Percentiles rank a stretch among this genome's conserved stretches.
These are phyloP conservation scores for Pammene aurita DNA, from an alignment of 2,888 invertebrate species.

Conservation along the genomic window DNA sequence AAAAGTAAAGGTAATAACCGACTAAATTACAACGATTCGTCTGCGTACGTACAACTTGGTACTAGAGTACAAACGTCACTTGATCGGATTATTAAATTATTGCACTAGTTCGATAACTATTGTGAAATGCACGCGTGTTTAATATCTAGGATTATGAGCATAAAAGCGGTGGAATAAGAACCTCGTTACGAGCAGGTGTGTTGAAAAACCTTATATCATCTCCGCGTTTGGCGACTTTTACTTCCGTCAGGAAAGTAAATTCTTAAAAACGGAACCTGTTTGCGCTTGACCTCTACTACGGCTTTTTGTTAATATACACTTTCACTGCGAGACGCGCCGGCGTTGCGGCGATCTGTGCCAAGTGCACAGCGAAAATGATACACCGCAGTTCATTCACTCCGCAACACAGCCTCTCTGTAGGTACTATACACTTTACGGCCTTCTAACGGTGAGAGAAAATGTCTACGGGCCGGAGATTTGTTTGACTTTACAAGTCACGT, in stretches of 20 bases:
- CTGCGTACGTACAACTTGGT: no score
- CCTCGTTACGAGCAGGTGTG: no score
- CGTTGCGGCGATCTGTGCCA: constrained; percentile 43
- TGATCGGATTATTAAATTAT: no score
- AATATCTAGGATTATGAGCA: no score
- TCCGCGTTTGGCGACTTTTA: constrained; percentile 59
- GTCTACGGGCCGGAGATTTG: neutral
- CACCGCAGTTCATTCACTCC: constrained; percentile 30
- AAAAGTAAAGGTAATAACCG: no score
- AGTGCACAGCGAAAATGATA: constrained; percentile 37
- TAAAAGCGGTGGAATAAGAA: no score
- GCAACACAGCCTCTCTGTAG: no score
- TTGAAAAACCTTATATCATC: constrained; percentile 17
- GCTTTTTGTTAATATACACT: constrained; percentile 64
- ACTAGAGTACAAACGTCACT: no score
- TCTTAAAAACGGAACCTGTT: constrained; percentile 68
- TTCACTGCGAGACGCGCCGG: constrained; percentile 60
- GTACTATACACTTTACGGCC: neutral
- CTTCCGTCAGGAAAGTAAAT: constrained; percentile 66
- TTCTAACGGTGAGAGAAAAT: constrained; percentile 20
- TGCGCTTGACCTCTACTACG: constrained; percentile 68
- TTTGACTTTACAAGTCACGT: constrained; percentile 25
- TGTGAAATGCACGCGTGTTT: no score
- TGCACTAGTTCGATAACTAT: no score
- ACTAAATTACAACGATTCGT: no score